phyloP scores from a whole-genome alignment of 2,113 vertebrate genomes.

The Mirza zaza region DNA sequence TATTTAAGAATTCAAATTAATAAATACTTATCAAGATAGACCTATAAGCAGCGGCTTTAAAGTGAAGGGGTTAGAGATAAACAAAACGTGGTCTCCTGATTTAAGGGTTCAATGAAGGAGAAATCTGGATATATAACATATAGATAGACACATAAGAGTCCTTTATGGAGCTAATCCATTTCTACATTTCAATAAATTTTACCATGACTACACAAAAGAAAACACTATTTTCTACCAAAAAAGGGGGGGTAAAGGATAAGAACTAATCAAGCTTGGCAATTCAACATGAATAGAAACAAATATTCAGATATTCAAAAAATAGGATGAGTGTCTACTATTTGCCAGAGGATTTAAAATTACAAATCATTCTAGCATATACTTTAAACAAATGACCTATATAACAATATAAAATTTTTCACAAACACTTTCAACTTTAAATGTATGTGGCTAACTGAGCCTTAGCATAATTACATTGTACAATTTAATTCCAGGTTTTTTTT shows the following conservation, averaged over 20 bases:
- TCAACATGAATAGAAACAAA: not conserved
- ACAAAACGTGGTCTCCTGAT: not conserved
- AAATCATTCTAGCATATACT: not conserved
- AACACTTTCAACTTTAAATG: not conserved
- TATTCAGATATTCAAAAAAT: not conserved
- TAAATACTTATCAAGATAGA: not conserved
- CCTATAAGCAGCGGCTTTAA: not conserved
- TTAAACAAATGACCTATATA: constrained; percentile 2
- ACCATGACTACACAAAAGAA: not conserved
- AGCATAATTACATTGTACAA: not conserved
- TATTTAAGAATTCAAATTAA: not conserved
- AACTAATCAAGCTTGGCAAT: not conserved
- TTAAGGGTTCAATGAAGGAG: not conserved
- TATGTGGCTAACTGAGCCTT: not conserved
- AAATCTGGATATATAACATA: not conserved
- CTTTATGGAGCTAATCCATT: not conserved
- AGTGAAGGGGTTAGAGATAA: not conserved
- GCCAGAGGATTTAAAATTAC: not conserved
- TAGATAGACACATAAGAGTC: not conserved
- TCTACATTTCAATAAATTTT: constrained; percentile 19
- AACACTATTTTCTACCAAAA: not conserved
- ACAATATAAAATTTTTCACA: not conserved
- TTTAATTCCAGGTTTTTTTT: not conserved
- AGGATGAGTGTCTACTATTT: not conserved
- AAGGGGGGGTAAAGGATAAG: not conserved